Percentiles rank a stretch among this genome's conserved stretches.
These are phyloP conservation scores for Kradibia gibbosae DNA, from an alignment of 1,140 invertebrate species.

Conservation along the genomic window DNA sequence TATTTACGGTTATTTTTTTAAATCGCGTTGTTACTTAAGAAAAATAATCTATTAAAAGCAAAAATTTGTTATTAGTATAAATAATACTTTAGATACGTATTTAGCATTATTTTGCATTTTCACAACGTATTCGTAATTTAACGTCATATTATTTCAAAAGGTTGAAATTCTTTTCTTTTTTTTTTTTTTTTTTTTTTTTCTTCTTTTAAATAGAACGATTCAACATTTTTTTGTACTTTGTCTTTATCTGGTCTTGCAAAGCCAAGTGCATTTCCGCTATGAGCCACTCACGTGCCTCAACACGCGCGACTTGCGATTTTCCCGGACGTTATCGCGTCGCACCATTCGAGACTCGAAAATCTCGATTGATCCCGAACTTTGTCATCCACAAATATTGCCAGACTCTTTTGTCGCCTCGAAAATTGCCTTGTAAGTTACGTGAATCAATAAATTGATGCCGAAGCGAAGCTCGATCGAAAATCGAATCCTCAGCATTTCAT, in stretches of 20 bases:
- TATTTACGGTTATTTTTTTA: no score
- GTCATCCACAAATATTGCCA: conserved; percentile 26
- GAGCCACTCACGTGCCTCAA: conserved; percentile 22
- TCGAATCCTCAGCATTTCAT: no score
- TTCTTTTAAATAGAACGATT: neutral
- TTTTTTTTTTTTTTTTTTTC: no score
- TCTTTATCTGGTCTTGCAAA: neutral
- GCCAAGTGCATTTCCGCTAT: neutral
- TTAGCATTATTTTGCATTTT: no score
- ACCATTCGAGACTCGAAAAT: conserved; percentile 33
- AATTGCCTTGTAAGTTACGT: conserved; percentile 21
- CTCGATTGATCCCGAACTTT: conserved; percentile 25
- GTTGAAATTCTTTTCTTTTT: no score
- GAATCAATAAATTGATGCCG: conserved; percentile 12
- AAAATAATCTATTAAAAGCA: no score
- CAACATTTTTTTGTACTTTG: neutral
- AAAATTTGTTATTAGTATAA: no score
- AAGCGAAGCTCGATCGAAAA: no score
- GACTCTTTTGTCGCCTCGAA: conserved; percentile 21
- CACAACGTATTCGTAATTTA: no score
- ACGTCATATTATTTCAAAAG: no score
- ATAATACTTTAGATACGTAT: no score
- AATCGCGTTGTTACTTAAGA: no score
- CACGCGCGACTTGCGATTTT: conserved; percentile 12
- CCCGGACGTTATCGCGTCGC: conserved; percentile 17